A percentile compares a stretch with the other conserved stretches of the same genome.
Evolutionary conservation across 2,797 vertebrate species (phyloP).

Genomic region (Helarctos malayanus): DNA sequence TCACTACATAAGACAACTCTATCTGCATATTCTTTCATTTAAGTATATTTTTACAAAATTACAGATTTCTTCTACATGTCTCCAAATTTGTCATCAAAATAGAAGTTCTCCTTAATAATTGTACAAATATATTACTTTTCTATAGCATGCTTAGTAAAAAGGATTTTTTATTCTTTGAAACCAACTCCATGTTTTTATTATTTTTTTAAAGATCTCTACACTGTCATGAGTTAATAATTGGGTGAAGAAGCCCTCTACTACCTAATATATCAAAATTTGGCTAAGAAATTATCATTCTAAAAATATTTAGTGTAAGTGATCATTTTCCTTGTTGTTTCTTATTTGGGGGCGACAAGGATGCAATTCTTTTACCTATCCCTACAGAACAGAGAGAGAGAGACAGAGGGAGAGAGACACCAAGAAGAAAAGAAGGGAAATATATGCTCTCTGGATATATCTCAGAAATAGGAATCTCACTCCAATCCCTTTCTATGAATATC

Average conservation of each 20-base stretch:
- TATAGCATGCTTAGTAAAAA: not conserved
- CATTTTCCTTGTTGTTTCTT: not conserved
- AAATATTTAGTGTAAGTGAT: not conserved
- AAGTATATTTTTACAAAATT: not conserved
- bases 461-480: not conserved
- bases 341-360: not conserved
- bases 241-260: not conserved
- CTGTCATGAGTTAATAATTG: not conserved
- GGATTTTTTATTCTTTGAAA: not conserved
- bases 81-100: not conserved
- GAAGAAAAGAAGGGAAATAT: not conserved
- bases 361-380: not conserved
- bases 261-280: not conserved
- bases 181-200: not conserved
- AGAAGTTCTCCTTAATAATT: not conserved
- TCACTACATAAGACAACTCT: not conserved
- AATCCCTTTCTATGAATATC: not conserved
- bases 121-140: not conserved
- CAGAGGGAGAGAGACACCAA: not conserved
- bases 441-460: not conserved
- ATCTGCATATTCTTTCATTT: not conserved
- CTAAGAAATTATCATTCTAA: not conserved
- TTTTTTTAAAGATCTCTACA: not conserved
- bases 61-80: not conserved
- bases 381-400: no score